phyloP scores from a whole-genome alignment of 1,140 invertebrate species.

The Lerema accius region DNA sequence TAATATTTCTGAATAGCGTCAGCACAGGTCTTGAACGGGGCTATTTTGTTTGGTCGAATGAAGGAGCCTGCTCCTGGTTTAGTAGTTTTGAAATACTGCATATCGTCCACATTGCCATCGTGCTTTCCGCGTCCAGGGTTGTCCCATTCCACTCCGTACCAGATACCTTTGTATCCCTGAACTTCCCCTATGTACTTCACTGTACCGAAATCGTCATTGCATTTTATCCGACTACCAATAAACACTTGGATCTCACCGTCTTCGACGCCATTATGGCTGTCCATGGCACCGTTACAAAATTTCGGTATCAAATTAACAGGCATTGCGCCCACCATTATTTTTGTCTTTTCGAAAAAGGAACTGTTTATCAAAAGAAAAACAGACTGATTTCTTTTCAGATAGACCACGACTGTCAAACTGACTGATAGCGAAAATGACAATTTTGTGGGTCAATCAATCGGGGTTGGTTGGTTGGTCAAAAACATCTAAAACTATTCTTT shows the following conservation, averaged over 20 bases:
- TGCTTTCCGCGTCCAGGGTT: conserved; percentile 94
- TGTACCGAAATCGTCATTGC: conserved; percentile 72
- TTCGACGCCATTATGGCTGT: conserved; percentile 67
- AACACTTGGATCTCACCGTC: conserved; percentile 67
- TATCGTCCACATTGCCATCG: conserved; percentile 91
- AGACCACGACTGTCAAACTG: conserved; percentile 48
- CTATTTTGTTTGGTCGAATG: conserved; percentile 91
- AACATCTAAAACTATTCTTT: no score
- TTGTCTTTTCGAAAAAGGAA: conserved; percentile 74
- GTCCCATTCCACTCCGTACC: conserved; percentile 98
- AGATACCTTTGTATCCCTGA: conserved; percentile 84
- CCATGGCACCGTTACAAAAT: conserved; percentile 79
- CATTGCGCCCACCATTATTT: conserved; percentile 82
- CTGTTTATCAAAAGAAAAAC: conserved; percentile 78
- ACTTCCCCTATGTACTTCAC: conserved; percentile 81
- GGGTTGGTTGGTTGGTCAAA: not conserved
- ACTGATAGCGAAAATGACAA: conserved; percentile 14
- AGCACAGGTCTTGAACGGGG: conserved; percentile 87
- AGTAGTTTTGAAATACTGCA: conserved; percentile 91
- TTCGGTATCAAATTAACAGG: conserved; percentile 79
- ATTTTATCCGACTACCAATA: conserved; percentile 75
- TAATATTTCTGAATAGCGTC: conserved; percentile 90
- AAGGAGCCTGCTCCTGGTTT: conserved; percentile 92
- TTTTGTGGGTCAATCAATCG: not conserved
- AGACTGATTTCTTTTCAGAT: conserved; percentile 68